A percentile compares a stretch with the other conserved stretches of the same genome.
These are phyloP conservation scores for Tor tambroides DNA, from an alignment of 2,113 vertebrate genomes.

Conservation along the genomic window DNA sequence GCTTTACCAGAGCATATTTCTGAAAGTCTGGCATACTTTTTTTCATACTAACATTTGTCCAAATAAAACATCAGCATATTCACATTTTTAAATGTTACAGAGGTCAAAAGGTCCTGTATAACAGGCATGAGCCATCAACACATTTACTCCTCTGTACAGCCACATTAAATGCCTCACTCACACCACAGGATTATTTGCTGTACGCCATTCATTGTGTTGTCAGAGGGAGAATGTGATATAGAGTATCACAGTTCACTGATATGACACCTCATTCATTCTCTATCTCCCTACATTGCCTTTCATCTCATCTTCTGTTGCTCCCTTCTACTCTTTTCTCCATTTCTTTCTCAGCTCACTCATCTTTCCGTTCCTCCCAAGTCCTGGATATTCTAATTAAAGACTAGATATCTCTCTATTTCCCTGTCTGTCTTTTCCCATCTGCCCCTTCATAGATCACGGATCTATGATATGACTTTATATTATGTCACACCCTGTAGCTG, in stretches of 20 bases:
- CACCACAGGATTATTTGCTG: slow-evolving; percentile 30
- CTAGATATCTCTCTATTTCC: slow-evolving; percentile 45
- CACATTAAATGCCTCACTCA: slow-evolving; percentile 23
- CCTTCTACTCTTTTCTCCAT: slow-evolving; percentile 29
- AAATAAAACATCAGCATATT: neutral
- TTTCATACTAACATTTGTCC: neutral
- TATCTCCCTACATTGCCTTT: slow-evolving; percentile 24
- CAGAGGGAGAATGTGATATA: slow-evolving; percentile 21
- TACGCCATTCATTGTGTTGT: slow-evolving; percentile 21
- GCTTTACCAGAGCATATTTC: neutral
- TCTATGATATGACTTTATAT: slow-evolving; percentile 68
- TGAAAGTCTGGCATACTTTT: neutral
- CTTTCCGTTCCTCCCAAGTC: slow-evolving; percentile 50
- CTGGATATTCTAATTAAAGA: slow-evolving; percentile 59
- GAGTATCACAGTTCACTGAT: slow-evolving; percentile 36
- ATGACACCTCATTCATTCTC: slow-evolving; percentile 43
- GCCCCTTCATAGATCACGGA: slow-evolving; percentile 64
- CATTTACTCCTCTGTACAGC: slow-evolving; percentile 12
- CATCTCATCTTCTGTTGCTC: slow-evolving; percentile 40
- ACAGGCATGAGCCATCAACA: neutral
- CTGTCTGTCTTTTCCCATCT: slow-evolving; percentile 41
- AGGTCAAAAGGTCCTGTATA: neutral
- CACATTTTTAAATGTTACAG: neutral
- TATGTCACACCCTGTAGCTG: slow-evolving; percentile 52
- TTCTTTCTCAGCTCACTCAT: slow-evolving; percentile 46